phyloP scores from a whole-genome alignment of 2,113 vertebrate genomes.

The Cygnus buccinator region DNA sequence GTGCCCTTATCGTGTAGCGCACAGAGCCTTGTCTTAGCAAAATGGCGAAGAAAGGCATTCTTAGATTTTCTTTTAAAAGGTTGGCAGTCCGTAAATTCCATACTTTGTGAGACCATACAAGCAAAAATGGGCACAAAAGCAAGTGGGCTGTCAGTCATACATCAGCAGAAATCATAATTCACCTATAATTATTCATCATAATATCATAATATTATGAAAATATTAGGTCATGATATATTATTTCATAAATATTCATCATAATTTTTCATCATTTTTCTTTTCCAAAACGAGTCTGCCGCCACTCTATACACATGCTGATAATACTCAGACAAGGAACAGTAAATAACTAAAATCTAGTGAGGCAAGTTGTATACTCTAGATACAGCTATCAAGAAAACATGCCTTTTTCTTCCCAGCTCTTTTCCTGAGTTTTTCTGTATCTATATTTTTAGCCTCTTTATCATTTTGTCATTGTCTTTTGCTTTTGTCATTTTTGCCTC shows the following conservation, averaged over 20 bases:
- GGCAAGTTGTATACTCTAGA: not conserved
- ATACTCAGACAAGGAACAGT: not conserved
- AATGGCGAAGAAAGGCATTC: not conserved
- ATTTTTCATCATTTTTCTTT: not conserved
- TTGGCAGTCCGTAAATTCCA: not conserved
- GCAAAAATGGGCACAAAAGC: not conserved
- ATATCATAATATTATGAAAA: too few species aligned
- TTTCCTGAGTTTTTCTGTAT: too few species aligned
- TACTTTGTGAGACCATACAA: not conserved
- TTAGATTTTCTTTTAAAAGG: not conserved
- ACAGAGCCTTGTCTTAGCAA: not conserved
- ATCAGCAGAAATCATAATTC: not conserved
- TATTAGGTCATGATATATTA: too few species aligned
- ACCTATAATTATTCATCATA: too few species aligned
- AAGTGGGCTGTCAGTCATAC: not conserved
- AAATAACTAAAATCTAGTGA: not conserved
- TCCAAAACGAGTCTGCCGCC: not conserved
- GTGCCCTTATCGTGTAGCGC: rapidly evolving
- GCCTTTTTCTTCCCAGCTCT: too few species aligned
- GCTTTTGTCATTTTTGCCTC: too few species aligned
- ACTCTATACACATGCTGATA: not conserved
- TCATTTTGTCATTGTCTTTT: too few species aligned
- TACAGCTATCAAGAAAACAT: not conserved
- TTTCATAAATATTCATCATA: too few species aligned
- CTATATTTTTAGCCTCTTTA: too few species aligned